Percentiles rank a stretch among this genome's conserved stretches.
These are phyloP conservation scores for Dasypus novemcinctus DNA, from an alignment of 2,113 vertebrate species.

Conservation along the genomic window DNA sequence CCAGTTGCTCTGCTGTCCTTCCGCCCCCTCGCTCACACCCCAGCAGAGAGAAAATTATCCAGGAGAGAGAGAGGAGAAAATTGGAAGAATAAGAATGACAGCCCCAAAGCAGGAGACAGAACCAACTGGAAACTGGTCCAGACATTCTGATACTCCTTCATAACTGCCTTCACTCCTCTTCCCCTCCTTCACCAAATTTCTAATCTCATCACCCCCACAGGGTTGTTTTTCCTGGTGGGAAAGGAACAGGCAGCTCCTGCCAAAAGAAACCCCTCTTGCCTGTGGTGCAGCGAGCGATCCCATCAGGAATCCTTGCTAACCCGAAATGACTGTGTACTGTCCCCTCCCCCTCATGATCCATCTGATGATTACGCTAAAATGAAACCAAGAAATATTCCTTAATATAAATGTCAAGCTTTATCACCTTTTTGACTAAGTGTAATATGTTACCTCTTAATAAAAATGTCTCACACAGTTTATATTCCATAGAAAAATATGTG, in stretches of 20 bases:
- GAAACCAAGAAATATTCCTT: constrained; percentile 73
- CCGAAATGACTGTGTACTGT: accelerated
- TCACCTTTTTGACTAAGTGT: constrained; percentile 78
- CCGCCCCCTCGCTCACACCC: background rate
- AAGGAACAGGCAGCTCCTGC: background rate
- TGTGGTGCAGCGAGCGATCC: accelerated
- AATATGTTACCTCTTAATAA: constrained; percentile 78
- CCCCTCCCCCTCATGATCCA: background rate
- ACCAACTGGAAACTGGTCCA: background rate
- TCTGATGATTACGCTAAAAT: constrained; percentile 50
- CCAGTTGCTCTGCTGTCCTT: background rate
- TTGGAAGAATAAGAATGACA: background rate
- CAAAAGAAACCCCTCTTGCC: background rate
- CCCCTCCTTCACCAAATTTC: background rate
- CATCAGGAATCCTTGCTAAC: background rate
- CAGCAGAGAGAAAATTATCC: background rate
- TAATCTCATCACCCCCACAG: background rate
- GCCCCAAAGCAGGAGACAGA: background rate
- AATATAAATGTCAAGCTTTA: constrained; percentile 77
- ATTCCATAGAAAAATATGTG: constrained; percentile 51
- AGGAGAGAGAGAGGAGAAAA: background rate
- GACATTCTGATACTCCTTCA: background rate
- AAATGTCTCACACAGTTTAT: constrained; percentile 67
- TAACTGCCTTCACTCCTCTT: background rate
- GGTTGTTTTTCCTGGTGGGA: background rate